These are phyloP conservation scores for Eupithecia centaureata DNA, from an alignment of 2,888 invertebrate species.

Conservation along the genomic window DNA sequence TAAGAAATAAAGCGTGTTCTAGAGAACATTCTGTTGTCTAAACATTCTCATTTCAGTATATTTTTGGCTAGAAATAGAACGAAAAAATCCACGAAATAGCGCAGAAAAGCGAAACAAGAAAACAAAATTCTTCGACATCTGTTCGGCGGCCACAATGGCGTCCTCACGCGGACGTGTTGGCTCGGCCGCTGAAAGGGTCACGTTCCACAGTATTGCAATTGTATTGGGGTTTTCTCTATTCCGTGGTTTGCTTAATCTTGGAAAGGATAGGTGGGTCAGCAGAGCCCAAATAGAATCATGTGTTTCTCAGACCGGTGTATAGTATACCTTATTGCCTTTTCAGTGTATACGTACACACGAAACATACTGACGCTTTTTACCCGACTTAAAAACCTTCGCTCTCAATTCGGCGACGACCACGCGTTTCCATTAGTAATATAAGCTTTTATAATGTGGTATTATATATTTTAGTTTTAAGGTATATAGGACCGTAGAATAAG, in stretches of 20 bases:
- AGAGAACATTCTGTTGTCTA: not conserved
- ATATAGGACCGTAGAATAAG: too few relatives aligned
- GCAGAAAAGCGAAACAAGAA: constrained; percentile 22
- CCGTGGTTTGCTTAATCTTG: constrained; percentile 31
- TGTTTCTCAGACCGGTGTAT: constrained; percentile 1
- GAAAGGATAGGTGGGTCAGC: constrained; percentile 19
- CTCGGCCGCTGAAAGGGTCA: constrained; percentile 35
- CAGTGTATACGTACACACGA: too few relatives aligned
- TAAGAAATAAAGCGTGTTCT: too few relatives aligned
- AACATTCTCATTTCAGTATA: not conserved
- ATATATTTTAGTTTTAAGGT: too few relatives aligned
- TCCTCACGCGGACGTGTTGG: constrained; percentile 33
- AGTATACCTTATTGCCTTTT: not conserved
- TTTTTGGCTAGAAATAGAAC: not conserved
- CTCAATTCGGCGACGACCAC: too few relatives aligned
- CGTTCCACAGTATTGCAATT: constrained; percentile 33
- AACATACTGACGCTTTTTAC: too few relatives aligned
- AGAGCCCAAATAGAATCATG: constrained; percentile 14
- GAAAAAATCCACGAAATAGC: constrained; percentile 11
- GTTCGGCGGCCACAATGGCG: constrained; percentile 32
- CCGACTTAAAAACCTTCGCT: too few relatives aligned
- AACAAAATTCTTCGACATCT: constrained; percentile 35
- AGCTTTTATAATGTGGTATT: too few relatives aligned
- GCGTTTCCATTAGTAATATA: too few relatives aligned
- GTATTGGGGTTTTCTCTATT: constrained; percentile 31